A percentile compares a stretch with the other conserved stretches of the same genome.
Evolutionary conservation across 2,797 vertebrate genomes (phyloP).

Genomic region (Premnoplex brunnescens): DNA sequence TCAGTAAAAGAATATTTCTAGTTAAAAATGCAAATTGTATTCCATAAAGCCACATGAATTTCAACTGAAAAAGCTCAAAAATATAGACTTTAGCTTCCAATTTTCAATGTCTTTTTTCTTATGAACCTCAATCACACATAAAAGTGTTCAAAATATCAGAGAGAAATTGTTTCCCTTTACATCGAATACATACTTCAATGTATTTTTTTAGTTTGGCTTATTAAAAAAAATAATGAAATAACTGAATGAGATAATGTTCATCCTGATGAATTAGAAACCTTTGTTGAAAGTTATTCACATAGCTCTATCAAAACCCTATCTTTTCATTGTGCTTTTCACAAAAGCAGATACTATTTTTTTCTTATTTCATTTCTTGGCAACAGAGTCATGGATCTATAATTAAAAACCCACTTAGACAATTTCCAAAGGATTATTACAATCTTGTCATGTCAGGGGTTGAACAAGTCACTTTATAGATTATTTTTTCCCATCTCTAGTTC

Average conservation of each 20-base stretch:
- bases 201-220: neutral
- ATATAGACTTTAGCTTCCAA: neutral
- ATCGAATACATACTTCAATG: neutral
- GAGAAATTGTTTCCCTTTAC: neutral
- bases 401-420: conserved; percentile 43
- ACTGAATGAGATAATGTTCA: neutral
- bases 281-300: neutral
- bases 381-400: conserved; percentile 32
- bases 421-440: conserved; percentile 35
- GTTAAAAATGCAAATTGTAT: neutral
- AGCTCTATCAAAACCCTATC: neutral
- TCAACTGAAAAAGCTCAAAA: neutral
- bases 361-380: conserved; percentile 45
- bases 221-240: neutral
- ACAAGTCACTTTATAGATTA: conserved; percentile 13
- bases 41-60: neutral
- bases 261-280: neutral
- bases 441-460: conserved; percentile 26
- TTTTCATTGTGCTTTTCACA: conserved; percentile 20
- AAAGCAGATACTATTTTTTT: conserved; percentile 23
- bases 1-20: neutral
- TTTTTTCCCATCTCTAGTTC: neutral
- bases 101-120: neutral
- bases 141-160: neutral
- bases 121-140: neutral